Percentiles rank a stretch among this genome's conserved stretches.
Evolutionary conservation across 2,113 vertebrate genomes (phyloP).

Genomic region (Notarius lentiginosus): DNA sequence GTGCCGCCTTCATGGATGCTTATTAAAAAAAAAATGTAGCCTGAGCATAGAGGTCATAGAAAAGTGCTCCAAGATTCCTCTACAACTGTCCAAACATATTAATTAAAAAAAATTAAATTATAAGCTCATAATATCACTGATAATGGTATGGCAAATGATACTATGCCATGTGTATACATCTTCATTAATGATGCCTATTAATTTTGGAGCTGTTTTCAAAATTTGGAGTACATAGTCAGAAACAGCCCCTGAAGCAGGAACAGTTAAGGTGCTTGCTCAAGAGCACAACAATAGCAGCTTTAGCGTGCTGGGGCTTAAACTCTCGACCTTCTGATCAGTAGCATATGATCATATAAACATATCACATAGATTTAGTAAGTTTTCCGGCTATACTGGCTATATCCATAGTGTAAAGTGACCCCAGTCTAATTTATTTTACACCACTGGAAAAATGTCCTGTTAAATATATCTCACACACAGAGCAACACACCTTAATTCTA

Average conservation of each 20-base stretch:
- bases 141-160: not conserved
- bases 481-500: slow-evolving; percentile 13
- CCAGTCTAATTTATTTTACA: slow-evolving; percentile 31
- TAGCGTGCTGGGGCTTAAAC: not conserved
- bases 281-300: not conserved
- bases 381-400: not conserved
- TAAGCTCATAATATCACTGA: not conserved
- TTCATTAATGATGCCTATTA: not conserved
- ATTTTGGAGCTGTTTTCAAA: not conserved
- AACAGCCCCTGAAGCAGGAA: not conserved
- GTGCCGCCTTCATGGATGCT: too few relatives aligned
- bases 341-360: not conserved
- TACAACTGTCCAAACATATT: not conserved
- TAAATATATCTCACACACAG: slow-evolving; percentile 32
- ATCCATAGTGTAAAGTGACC: not conserved
- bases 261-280: not conserved
- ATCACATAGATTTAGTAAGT: not conserved
- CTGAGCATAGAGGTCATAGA: too few relatives aligned
- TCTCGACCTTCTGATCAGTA: not conserved
- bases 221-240: too few relatives aligned
- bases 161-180: not conserved
- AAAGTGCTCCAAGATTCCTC: not conserved
- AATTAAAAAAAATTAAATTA: not conserved
- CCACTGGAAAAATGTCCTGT: not conserved
- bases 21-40: too few relatives aligned